Conservation (phyloP, 1,140 invertebrate genomes). For the Drosophila pruinosa region DNA sequence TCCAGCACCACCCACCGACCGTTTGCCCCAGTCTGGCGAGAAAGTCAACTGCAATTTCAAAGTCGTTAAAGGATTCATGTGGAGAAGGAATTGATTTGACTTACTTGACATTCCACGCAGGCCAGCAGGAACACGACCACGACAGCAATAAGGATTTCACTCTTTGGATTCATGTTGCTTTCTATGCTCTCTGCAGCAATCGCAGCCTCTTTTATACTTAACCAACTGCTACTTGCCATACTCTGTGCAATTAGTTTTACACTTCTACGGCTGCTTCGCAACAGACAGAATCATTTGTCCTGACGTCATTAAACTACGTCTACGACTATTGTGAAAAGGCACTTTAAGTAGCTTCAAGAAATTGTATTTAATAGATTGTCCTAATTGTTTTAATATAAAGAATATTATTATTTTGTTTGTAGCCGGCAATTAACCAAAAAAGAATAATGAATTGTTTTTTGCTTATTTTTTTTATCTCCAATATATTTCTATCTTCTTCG, state of each 20-base stretch:
- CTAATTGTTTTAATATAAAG: no score
- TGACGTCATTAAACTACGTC: conserved; percentile 7
- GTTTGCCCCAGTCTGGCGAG: conserved; percentile 81
- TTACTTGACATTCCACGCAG: conserved; percentile 70
- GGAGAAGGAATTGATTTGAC: neutral
- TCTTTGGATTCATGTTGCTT: conserved; percentile 64
- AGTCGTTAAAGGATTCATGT: neutral
- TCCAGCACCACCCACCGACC: conserved; percentile 53
- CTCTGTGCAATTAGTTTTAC: conserved; percentile 31
- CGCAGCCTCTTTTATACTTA: conserved; percentile 49
- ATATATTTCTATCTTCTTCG: no score
- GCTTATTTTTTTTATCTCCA: no score
- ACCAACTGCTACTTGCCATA: neutral
- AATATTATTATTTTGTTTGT: no score
- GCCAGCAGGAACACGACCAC: conserved; percentile 64
- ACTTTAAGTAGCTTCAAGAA: no score
- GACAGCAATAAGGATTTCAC: conserved; percentile 52
- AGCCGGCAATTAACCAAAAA: no score
- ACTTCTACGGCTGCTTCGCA: conserved; percentile 51
- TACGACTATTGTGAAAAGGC: no score
- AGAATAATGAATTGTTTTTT: no score
- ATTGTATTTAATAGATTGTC: no score
- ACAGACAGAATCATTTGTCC: neutral
- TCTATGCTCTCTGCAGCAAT: neutral
- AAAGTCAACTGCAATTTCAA: conserved; percentile 67